Base-by-base conservation (phyloP, 2,113 vertebrate species). In the Pithys albifrons region DNA sequence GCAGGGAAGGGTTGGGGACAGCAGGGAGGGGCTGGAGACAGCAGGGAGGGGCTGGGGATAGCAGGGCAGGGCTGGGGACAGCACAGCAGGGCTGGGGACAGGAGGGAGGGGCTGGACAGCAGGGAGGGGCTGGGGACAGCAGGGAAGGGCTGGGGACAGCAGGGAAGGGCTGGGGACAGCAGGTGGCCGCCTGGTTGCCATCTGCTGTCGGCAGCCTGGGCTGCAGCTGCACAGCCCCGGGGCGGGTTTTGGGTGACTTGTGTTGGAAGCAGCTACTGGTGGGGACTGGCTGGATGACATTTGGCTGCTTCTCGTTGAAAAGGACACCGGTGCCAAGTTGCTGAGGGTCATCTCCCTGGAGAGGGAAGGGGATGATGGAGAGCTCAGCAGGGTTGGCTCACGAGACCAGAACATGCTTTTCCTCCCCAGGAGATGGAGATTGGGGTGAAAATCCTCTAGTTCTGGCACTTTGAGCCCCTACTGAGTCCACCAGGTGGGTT, bases 271-370 rank as follows among this genome's bases (percentile, higher is more conserved):
- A 83, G 91, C 81, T 74, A 1, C 85, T 52, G 87, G 6, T 73
- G 71, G 72, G 54, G 76, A 76, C 72, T 1, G 25, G 52, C 65
- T 75, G 75, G 72, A 7, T 61, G 52, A n/a, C 0, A 7, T 31
- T 22, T 25, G 93, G 41, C 75, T 91, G 91, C 74, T 75, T 3
- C 39, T 72, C 16, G 0, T 87, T 64, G 57, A 37, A 43, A 66
- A 65, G 0, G 2, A 2, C 0, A 15, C n/a, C 0, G 8, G 55
- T 86, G 88, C 77, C 57, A 49, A 52, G 39, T 0, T 9, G 24
- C 57, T 31, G n/a, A 48, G 62, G 74, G 70, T 59, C 66, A 37
- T 23, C 24, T 14, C 31, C 39, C 37, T 1, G 0, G 33, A 14
- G 43, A 73, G 57, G 73, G 62, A 55, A 31, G 22, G 24, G 46